These are phyloP conservation scores for Gymnocephalus cernua DNA, from an alignment of 2,113 vertebrate species.

Conservation along the genomic window DNA sequence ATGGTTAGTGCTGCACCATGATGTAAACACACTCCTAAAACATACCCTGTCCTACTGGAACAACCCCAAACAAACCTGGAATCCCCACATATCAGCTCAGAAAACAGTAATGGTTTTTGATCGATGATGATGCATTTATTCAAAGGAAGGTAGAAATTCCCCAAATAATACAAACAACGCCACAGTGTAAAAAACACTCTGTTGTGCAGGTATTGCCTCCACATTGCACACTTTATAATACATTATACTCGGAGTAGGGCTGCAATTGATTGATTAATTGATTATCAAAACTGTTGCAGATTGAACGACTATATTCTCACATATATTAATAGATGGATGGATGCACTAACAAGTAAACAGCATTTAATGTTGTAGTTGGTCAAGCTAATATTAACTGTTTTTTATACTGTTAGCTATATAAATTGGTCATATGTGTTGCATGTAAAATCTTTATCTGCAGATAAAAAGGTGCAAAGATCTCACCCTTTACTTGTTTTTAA, in stretches of 20 bases:
- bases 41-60: constrained; percentile 24
- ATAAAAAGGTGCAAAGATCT: not conserved
- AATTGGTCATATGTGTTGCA: no score
- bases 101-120: not conserved
- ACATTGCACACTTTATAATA: not conserved
- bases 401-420: not conserved
- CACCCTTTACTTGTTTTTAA: not conserved
- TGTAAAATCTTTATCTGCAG: not conserved
- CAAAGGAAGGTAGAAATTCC: not conserved
- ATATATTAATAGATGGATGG: not conserved
- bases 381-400: not conserved
- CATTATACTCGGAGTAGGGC: not conserved
- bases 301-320: not conserved
- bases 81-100: constrained; percentile 4
- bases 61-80: constrained; percentile 41
- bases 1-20: constrained; percentile 59
- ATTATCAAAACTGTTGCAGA: not conserved
- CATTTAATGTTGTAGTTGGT: not conserved
- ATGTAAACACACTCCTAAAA: constrained; percentile 70
- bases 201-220: not conserved
- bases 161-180: not conserved
- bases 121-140: not conserved
- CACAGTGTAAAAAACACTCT: no score
- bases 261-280: not conserved
- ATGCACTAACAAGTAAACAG: not conserved